Evolutionary conservation across 2,888 invertebrate genomes (phyloP), one percentile per base, ranked within the genome.

Genomic region (Antheraea assamensis): DNA sequence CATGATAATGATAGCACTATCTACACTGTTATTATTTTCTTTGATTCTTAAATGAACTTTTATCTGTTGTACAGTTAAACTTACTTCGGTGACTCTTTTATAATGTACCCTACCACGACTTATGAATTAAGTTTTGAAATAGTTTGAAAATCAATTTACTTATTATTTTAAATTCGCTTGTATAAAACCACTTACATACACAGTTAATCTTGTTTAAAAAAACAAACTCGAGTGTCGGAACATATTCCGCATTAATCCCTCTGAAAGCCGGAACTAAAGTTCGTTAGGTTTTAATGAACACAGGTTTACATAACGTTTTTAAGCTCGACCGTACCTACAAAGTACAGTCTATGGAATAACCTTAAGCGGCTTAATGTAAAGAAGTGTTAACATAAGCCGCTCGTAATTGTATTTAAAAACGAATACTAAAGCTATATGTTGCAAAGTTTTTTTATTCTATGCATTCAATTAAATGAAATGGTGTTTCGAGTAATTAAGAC

Each of bases 251-350:
- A 27, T 47, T 74, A 74, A 74, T 74, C 74, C 68, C 30, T 10
- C 71, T 66, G 74, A 74, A 47, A 31, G 74, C 75, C 77, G 78
- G 77, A 81, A 83, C 81, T 81, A 80, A 78, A 80, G 86, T 87
- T 89, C 88, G 89, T 89, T 88, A 89, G 83, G 81, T 81, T 83
- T 82, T 87, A 89, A 90, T 88, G 88, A 89, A 89, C 81, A 76
- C 79, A 82, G 85, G 88, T 90, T 88, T 88, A 83, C 88, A 87
- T 88, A 87, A 86, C 83, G 83, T 83, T 85, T 85, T 85, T 85
- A 87, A 87, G 84, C 86, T 72, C 78, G 74, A 76, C 74, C 75
- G 73, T 82, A 81, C 80, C 77, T 82, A 82, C 68, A 68, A 21
- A 68, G 21, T 82, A 83, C 35, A 68, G 35, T 24, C 8, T 30